These are phyloP conservation scores for Orcinus orca DNA, from an alignment of 2,113 vertebrate species.

Conservation along the genomic window DNA sequence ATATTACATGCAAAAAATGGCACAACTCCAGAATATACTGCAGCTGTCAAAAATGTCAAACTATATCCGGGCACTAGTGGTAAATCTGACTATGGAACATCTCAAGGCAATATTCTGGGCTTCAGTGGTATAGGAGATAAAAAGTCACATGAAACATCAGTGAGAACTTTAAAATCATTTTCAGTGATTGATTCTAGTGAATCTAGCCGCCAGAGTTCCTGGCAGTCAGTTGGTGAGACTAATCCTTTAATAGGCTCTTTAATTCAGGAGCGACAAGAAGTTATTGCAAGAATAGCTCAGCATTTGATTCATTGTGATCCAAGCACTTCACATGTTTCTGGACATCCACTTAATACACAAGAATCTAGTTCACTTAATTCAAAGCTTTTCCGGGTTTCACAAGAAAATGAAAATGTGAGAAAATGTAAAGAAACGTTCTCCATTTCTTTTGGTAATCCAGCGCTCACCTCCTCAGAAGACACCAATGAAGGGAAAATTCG, in stretches of 20 bases:
- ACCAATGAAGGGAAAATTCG: slow-evolving; percentile 77
- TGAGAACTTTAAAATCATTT: slow-evolving; percentile 91
- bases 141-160: slow-evolving; percentile 81
- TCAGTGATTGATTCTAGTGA: slow-evolving; percentile 85
- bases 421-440: slow-evolving; percentile 88
- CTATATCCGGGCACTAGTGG: slow-evolving; percentile 84
- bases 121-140: slow-evolving; percentile 81
- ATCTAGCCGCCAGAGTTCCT: slow-evolving; percentile 81
- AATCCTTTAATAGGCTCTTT: slow-evolving; percentile 95
- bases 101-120: slow-evolving; percentile 81
- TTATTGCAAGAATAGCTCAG: slow-evolving; percentile 97
- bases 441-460: slow-evolving; percentile 52
- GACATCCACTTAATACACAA: slow-evolving; percentile 83
- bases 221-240: slow-evolving; percentile 85
- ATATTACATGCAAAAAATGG: slow-evolving; percentile 79
- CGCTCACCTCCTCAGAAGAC: slow-evolving; percentile 78
- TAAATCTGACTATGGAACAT: slow-evolving; percentile 81
- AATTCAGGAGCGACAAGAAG: slow-evolving; percentile 96
- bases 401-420: slow-evolving; percentile 84
- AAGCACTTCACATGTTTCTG: slow-evolving; percentile 87
- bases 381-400: slow-evolving; percentile 86
- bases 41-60: slow-evolving; percentile 87
- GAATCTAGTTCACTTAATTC: slow-evolving; percentile 79
- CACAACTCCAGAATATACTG: slow-evolving; percentile 81
- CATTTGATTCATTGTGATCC: slow-evolving; percentile 97